Conservation (phyloP, 2,888 invertebrate genomes). For the Ophion slaviceki region DNA sequence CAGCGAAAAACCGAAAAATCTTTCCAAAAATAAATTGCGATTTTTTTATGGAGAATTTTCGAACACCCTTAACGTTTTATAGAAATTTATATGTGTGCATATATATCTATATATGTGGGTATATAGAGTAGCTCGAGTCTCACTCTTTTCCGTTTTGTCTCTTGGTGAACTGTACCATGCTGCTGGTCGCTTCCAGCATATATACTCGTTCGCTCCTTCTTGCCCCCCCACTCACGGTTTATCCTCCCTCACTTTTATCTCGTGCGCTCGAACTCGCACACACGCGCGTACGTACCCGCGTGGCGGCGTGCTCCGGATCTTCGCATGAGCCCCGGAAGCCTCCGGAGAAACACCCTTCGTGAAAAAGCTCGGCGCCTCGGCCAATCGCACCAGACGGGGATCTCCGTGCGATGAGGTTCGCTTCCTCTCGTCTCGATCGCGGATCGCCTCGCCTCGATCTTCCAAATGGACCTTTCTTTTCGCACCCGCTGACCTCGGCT, state of each 20-base stretch:
- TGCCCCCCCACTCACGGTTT: conserved; percentile 68
- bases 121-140: conserved; percentile 43
- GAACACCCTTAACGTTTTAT: not conserved
- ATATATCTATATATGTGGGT: conserved; percentile 2
- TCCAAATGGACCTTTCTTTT: not conserved
- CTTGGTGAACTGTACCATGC: conserved; percentile 81
- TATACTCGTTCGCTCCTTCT: conserved; percentile 76
- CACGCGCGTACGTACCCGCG: conserved; percentile 40
- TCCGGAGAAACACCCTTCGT: conserved; percentile 54
- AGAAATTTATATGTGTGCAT: not conserved
- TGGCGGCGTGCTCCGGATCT: conserved; percentile 56
- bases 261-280: conserved; percentile 64
- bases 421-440: not conserved
- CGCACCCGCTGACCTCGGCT: too few relatives aligned
- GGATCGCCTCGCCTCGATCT: not conserved
- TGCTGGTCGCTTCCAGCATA: conserved; percentile 79
- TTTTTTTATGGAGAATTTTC: not conserved
- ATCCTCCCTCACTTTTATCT: conserved; percentile 80
- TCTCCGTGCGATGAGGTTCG: not conserved
- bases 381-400: not conserved
- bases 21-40: not conserved
- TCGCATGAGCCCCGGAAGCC: conserved; percentile 48
- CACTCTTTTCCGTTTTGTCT: conserved; percentile 78
- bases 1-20: not conserved
- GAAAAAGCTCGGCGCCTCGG: conserved; percentile 30